Conservation (phyloP, 2,113 vertebrate species). For the Phocoena sinus region DNA sequence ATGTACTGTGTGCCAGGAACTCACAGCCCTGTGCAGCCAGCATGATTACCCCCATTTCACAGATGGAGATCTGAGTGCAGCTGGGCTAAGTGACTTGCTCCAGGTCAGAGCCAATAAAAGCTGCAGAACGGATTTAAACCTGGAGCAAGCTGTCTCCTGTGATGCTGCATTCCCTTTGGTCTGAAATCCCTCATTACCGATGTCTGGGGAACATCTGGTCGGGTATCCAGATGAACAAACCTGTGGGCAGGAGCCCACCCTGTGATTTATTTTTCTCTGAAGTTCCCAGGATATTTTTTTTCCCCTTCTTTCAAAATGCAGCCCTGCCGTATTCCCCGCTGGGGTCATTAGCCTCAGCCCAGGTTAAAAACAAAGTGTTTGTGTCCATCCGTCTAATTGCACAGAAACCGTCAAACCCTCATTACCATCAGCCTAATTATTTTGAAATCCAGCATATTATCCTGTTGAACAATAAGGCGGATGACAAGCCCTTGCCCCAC, state of each 20-base stretch:
- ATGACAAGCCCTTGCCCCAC: constrained; percentile 62
- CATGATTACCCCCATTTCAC: neutral
- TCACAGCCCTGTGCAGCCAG: too few relatives aligned
- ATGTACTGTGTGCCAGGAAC: neutral
- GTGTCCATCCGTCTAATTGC: constrained; percentile 74
- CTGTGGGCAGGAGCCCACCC: constrained; percentile 53
- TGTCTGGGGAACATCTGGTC: neutral
- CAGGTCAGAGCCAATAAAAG: neutral
- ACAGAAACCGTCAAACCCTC: constrained; percentile 66
- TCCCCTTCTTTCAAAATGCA: constrained; percentile 63
- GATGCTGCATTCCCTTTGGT: accelerated
- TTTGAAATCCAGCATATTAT: constrained; percentile 76
- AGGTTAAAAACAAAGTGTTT: constrained; percentile 80
- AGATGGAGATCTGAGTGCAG: neutral
- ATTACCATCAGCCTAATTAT: constrained; percentile 80
- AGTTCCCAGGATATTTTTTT: constrained; percentile 56
- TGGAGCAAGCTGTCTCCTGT: accelerated
- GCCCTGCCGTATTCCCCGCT: constrained; percentile 79
- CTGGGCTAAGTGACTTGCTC: neutral
- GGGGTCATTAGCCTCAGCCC: constrained; percentile 81
- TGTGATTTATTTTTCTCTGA: constrained; percentile 64
- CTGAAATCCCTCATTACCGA: neutral
- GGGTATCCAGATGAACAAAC: constrained; percentile 5
- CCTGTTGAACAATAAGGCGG: constrained; percentile 71
- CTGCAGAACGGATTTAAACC: neutral